Evolutionary conservation across 2,888 invertebrate genomes (phyloP), one percentile per base, ranked within the genome.

Genomic region (Apamea epomidion): DNA sequence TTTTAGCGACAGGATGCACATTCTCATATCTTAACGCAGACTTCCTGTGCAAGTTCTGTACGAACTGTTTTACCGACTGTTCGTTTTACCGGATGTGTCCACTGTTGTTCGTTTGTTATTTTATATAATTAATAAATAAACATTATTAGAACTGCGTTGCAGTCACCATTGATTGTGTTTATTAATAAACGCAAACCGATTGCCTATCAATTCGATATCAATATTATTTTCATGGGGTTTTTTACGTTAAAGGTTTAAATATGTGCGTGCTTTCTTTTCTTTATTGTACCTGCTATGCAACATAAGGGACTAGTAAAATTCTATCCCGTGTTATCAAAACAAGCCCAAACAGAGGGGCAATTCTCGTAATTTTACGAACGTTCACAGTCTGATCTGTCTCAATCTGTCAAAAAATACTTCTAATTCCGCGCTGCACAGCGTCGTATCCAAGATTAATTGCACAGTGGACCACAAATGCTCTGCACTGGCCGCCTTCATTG

Each of bases 1-100:
- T 92, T 93, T 92, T 92, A 93, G 90, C 88, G 88, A 86, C 94
- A 93, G 94, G 94, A 94, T 92, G 93, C 85, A 82, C 85, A 88
- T 89, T 89, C 90, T 90, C 92, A 92, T 93, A 93, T 94, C 93
- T 92, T 94, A 94, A 94, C 92, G 64, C 91, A 91, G 83, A 88
- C 93, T 90, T 95, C 94, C 95, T 92, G 91, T 87, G 74, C 68
- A 87, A 87, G 77, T 78, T 74, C 75, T 76, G 77, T 73, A 76
- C 76, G 72, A 76, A 82, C 78, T 86, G 75, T 72, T 86, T 71
- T 78, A 84, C 76, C 77, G 74, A 85, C 84, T 60, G 82, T 74
- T 75, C n/a, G 60, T 68, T 70, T 64, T 60, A 64, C 82, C 74
- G 85, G 85, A 86, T 80, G 85, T 81, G 78, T 74, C 73, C 32